phyloP scores from a whole-genome alignment of 2,888 invertebrate species.

The Mactromeris polynyma region DNA sequence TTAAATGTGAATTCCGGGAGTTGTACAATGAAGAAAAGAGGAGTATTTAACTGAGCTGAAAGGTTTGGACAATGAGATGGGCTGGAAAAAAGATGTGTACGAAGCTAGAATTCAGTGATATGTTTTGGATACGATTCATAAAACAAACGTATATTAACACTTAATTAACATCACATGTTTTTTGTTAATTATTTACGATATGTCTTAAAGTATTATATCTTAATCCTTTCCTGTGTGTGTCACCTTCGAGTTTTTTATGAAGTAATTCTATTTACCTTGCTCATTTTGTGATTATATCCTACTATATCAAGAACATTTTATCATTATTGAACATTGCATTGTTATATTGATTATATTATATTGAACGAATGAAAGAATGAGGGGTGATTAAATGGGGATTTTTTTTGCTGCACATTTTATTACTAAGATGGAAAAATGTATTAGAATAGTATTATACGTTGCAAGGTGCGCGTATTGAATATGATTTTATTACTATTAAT shows the following conservation, averaged over 20 bases:
- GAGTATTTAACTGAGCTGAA: neutral
- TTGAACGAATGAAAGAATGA: neutral
- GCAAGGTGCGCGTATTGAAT: neutral
- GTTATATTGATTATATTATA: slow-evolving; percentile 6
- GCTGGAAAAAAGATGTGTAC: neutral
- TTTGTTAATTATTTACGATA: slow-evolving; percentile 18
- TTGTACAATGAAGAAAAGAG: neutral
- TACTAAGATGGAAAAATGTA: neutral
- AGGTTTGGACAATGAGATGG: neutral
- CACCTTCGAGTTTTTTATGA: slow-evolving; percentile 47
- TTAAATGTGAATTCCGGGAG: neutral
- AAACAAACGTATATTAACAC: neutral
- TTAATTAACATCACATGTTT: slow-evolving; percentile 15
- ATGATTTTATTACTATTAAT: slow-evolving; percentile 3
- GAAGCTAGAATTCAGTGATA: neutral
- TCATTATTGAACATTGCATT: slow-evolving; percentile 12
- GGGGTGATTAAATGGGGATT: neutral
- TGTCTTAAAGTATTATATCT: slow-evolving; percentile 37
- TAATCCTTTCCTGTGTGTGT: slow-evolving; percentile 31
- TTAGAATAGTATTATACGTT: neutral
- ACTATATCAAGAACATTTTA: slow-evolving; percentile 8
- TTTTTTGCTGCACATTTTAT: slow-evolving; percentile 21
- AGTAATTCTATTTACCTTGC: slow-evolving; percentile 40
- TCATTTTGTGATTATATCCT: slow-evolving; percentile 38
- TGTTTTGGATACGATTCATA: slow-evolving; percentile 11